Evolutionary conservation across 35 echinoderm and acorn worm genomes (phyloP).

Genomic region (Heliocidaris tuberculata): DNA sequence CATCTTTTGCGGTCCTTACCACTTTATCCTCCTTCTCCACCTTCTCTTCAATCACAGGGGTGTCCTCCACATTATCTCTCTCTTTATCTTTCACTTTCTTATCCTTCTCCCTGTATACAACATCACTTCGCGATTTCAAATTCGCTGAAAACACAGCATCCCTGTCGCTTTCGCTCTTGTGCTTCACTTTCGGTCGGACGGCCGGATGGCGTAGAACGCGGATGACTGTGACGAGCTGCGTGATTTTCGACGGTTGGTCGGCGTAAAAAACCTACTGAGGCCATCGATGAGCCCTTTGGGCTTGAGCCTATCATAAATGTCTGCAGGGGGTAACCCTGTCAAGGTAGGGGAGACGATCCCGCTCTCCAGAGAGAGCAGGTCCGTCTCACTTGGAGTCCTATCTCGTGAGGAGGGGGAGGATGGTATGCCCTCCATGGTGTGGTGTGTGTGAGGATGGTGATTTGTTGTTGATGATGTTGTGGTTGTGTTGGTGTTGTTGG

Average conservation of each 20-base stretch:
- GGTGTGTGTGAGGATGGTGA: conserved; percentile 21
- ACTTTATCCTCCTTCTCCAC: conserved; percentile 59
- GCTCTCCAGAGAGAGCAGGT: conserved; percentile 25
- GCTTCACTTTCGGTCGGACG: conserved; percentile 42
- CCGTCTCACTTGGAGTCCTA: conserved; percentile 48
- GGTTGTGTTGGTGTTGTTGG: background rate
- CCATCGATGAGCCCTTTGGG: conserved; percentile 97
- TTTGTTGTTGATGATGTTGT: conserved; percentile 14
- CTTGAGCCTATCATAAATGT: conserved; percentile 81
- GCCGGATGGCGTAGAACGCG: conserved; percentile 75
- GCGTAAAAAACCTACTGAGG: conserved; percentile 93
- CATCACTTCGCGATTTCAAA: conserved; percentile 21
- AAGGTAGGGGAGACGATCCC: conserved; percentile 56
- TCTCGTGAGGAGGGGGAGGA: conserved; percentile 23
- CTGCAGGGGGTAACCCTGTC: conserved; percentile 44
- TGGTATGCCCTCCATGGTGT: background rate
- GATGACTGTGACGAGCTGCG: conserved; percentile 83
- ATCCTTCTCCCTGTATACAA: conserved; percentile 38
- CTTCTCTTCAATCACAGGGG: conserved; percentile 45
- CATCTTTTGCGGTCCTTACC: conserved; percentile 28
- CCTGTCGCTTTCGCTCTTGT: conserved; percentile 36
- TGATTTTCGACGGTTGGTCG: conserved; percentile 90
- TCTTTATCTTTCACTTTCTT: background rate
- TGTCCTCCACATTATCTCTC: background rate
- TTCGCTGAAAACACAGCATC: conserved; percentile 34